A percentile compares a stretch with the other conserved stretches of the same genome.
Evolutionary conservation across 1,140 invertebrate species (phyloP).

Genomic region (Prorops nasuta): DNA sequence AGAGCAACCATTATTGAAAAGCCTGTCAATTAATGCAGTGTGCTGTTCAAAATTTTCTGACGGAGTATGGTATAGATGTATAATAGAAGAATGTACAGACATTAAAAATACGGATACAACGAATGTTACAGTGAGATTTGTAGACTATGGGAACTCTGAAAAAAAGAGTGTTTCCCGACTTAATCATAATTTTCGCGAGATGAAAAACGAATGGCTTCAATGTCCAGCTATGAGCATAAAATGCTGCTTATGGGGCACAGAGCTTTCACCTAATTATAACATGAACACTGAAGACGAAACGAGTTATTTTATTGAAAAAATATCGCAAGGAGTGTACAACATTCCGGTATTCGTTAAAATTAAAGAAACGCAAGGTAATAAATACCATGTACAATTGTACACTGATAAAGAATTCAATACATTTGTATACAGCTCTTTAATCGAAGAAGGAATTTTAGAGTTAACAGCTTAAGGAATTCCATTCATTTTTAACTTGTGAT

Average conservation of each 20-base stretch:
- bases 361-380: conserved; percentile 29
- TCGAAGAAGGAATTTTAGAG: conserved; percentile 27
- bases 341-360: conserved; percentile 16
- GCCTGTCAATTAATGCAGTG: too few species aligned
- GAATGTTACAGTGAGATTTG: conserved; percentile 56
- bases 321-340: conserved; percentile 9
- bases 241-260: conserved; percentile 31
- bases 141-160: conserved; percentile 67
- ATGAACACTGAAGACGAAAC: too few species aligned
- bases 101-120: not conserved
- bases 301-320: too few species aligned
- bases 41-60: conserved; percentile 42
- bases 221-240: conserved; percentile 31
- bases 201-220: conserved; percentile 35
- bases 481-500: too few species aligned
- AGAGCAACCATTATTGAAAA: conserved; percentile 27
- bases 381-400: conserved; percentile 31
- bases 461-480: too few species aligned
- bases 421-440: conserved; percentile 22
- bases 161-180: not conserved
- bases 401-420: conserved; percentile 13
- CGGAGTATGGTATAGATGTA: conserved; percentile 58
- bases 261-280: not conserved
- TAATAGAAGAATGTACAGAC: conserved; percentile 46
- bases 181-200: conserved; percentile 13